Base-by-base conservation (phyloP, 2,797 vertebrate species). In the Acomys russatus region DNA sequence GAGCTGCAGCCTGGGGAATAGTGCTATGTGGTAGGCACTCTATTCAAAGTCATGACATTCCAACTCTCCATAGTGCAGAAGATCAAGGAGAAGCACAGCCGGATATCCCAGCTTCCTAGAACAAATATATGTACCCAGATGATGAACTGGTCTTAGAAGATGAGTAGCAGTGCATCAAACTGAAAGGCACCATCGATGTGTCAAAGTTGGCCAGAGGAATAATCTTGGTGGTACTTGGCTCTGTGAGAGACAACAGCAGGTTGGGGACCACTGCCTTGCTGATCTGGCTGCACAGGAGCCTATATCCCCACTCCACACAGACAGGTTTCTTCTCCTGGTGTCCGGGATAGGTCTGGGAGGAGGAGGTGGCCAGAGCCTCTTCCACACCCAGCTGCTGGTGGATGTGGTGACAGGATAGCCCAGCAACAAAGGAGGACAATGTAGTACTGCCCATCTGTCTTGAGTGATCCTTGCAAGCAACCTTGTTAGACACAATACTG, bases 341-440 rank as follows among this genome's bases (percentile, higher is more conserved):
- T 99, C 99, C 0, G 99, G 99, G 22, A 98, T 99, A 82, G 99
- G 99, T 10, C 98, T 99, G 6, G 99, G 99, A 20, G 99, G 99
- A 10, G 99, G 98, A 4, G 98, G 98, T 0, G 99, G 99, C 0
- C 99, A 99, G 98, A 99, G 99, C 97, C 99, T 99, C 98, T 98
- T 99, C 97, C 99, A 99, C 56, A 98, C 99, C 1, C 99, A 99
- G 98, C 98, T 99, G 98, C 98, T 99, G 95, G 98, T 99, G 35
- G 99, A 99, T 22, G 98, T 99, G 98, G 99, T 99, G 92, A 99
- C 99, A 0, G 99, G 99, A 95, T 99, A 99, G 98, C 99, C 99
- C 1, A 99, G 99, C 0, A 99, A 99, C 0, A 98, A 99, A 90
- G 99, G 99, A 0, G 99, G 99, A 97, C 99, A 99, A 98, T 99